phyloP scores from a whole-genome alignment of 2,113 vertebrate genomes.

The Coptodon bakossiorum region DNA sequence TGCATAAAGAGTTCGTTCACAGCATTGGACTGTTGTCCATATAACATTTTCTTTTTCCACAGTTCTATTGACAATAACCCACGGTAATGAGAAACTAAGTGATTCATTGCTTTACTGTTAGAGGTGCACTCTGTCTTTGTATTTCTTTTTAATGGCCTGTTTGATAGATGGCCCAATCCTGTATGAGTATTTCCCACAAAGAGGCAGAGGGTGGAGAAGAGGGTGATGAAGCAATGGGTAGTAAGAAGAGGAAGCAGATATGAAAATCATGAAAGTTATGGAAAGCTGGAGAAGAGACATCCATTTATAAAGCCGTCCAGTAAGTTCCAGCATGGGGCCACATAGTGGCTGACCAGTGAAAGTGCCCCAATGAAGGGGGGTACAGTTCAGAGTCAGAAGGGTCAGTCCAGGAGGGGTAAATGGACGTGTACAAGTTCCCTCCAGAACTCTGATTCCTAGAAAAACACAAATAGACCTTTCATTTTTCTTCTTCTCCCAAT shows the following conservation, averaged over 20 bases:
- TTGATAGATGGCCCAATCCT: constrained; percentile 3
- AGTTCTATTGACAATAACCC: neutral
- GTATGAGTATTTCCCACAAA: neutral
- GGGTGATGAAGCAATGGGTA: neutral
- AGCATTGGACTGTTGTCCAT: neutral
- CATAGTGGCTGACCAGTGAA: neutral
- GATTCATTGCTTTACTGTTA: constrained; percentile 4
- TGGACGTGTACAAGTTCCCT: neutral
- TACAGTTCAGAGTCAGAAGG: neutral
- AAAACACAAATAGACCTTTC: constrained; percentile 29
- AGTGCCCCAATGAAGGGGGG: neutral
- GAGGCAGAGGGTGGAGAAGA: neutral
- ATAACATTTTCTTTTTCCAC: constrained; percentile 1
- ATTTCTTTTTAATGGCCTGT: constrained; percentile 18
- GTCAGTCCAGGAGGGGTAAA: constrained; percentile 14
- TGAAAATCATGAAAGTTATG: neutral
- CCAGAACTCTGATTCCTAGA: constrained; percentile 7
- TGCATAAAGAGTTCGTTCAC: constrained; percentile 10
- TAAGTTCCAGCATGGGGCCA: neutral
- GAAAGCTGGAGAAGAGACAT: neutral
- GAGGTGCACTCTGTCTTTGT: neutral
- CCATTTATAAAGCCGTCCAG: constrained; percentile 2
- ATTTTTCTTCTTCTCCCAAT: constrained; percentile 3
- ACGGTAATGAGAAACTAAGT: neutral
- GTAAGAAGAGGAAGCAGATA: neutral